Evolutionary conservation across 1,140 invertebrate species (phyloP), one percentile per base, ranked within the genome.

Genomic region (Battus philenor): DNA sequence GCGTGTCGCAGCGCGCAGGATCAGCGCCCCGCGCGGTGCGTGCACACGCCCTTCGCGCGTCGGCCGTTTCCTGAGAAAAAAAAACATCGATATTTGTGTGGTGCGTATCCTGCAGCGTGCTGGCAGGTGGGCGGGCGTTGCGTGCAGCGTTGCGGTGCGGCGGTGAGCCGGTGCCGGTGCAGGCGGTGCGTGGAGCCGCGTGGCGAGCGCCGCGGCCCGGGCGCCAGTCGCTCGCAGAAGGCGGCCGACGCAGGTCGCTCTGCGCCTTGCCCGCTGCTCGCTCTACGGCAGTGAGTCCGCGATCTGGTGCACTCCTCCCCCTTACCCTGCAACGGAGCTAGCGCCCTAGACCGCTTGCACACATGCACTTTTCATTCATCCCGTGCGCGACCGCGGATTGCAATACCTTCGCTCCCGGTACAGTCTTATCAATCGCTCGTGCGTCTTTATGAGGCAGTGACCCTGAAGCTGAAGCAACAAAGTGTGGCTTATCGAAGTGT

Each of bases 1-100:
- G 76, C 76, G 79, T 83, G 76, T 77, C 76, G 76, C 79, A 83
- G 69, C 75, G 79, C 76, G 79, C 79, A 83, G 73, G 79, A 82
- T 44, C 70, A 59, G 54, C 59, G 47, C 74, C 69, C 73, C 61
- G 54, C 63, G 62, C 66, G 54, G 66, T 77, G 73, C 73, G 74
- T 77, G 72, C 47, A 52, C 57, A 32, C 66, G n/a, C n/a, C n/a
- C 24, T 4, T 9, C 2, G 2, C 24, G 24, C 24, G n/a, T 2
- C 8, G 2, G 18, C 18, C 62, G 49, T 55, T 61, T 68, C 58
- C 50, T 59, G 45, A 58, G 62, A 74, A 65, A 63, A 44, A 48
- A 73, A 77, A 63, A 76, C 72, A 79, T 82, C 75, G 69, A 82
- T 78, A 75, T 64, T 73, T 62, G 64, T 61, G 61, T 53, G 68